Percentiles rank a stretch among this genome's conserved stretches.
Evolutionary conservation across 2,888 invertebrate genomes (phyloP).

Genomic region (Drosophila emarginata): DNA sequence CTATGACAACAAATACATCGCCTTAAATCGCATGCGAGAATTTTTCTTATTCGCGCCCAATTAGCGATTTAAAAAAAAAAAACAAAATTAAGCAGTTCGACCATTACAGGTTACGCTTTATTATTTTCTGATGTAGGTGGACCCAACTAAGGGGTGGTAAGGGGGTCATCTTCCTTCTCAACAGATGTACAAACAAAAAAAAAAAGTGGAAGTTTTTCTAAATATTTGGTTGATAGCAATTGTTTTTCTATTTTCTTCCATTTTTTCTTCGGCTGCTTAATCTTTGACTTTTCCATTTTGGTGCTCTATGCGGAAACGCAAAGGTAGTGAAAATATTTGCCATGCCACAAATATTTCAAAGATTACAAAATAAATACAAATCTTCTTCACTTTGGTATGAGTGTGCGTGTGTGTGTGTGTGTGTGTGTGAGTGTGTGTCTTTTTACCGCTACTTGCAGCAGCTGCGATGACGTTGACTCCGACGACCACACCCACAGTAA

Average conservation of each 20-base stretch:
- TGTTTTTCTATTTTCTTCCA: constrained; percentile 35
- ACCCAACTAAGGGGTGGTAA: constrained; percentile 28
- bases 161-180: not conserved
- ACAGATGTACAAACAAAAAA: not conserved
- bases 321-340: constrained; percentile 67
- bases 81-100: too few species aligned
- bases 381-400: constrained; percentile 50
- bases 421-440: constrained; percentile 20
- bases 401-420: constrained; percentile 31
- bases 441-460: constrained; percentile 62
- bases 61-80: too few species aligned
- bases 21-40: too few species aligned
- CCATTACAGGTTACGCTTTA: constrained; percentile 77
- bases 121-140: constrained; percentile 74
- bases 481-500: constrained; percentile 38
- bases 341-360: constrained; percentile 77
- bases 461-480: constrained; percentile 8
- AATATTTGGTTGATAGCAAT: constrained; percentile 63
- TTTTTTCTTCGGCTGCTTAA: constrained; percentile 4
- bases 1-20: too few species aligned
- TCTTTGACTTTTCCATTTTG: constrained; percentile 15
- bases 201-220: constrained; percentile 72
- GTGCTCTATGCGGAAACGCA: constrained; percentile 61
- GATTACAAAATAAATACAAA: constrained; percentile 76
- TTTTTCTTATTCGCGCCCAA: too few species aligned